A percentile compares a stretch with the other conserved stretches of the same genome.
Evolutionary conservation across 2,113 vertebrate species (phyloP).

Genomic region (Formicarius rufipectus): DNA sequence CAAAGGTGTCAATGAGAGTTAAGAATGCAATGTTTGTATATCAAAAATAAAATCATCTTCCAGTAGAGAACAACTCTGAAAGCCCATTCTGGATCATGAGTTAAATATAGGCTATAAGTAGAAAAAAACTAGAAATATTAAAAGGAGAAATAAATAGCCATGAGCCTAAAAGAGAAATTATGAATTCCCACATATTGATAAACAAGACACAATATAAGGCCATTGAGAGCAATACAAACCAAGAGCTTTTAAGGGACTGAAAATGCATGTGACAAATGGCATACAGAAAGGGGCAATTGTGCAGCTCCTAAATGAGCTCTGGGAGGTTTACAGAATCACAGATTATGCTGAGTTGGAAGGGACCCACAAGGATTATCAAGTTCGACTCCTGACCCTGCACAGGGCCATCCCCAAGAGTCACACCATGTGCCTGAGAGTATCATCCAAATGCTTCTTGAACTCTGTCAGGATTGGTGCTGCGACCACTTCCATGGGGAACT

Average conservation of each 20-base stretch:
- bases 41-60: neutral
- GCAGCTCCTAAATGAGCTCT: neutral
- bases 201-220: neutral
- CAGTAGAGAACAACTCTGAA: neutral
- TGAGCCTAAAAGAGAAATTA: neutral
- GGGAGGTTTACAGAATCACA: neutral
- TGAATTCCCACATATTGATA: neutral
- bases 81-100: neutral
- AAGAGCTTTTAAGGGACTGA: neutral
- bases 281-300: neutral
- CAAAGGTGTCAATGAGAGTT: neutral
- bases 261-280: neutral
- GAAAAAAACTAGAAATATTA: neutral
- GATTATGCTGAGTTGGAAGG: neutral
- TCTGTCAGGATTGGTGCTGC: neutral
- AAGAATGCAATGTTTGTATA: neutral
- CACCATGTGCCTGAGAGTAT: neutral
- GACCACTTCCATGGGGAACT: neutral
- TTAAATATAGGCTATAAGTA: neutral
- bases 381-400: neutral
- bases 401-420: neutral
- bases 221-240: neutral
- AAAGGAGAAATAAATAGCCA: neutral
- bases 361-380: neutral
- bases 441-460: neutral